Percentiles rank a stretch among this genome's conserved stretches.
Conservation (phyloP, 2,888 invertebrate species). For the Boloria euphrosyne region DNA sequence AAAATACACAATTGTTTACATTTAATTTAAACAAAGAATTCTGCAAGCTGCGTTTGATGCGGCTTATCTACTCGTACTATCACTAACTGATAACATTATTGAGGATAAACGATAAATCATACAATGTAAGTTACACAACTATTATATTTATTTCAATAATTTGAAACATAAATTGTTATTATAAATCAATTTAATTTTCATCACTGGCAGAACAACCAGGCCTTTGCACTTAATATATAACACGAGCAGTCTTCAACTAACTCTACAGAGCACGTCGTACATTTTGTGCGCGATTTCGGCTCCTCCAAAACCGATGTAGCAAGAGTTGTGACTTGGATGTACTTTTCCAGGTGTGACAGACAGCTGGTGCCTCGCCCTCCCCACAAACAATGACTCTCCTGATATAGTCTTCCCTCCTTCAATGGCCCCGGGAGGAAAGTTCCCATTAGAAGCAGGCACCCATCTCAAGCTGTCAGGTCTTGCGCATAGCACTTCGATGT, state of each 20-base stretch:
- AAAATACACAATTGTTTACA: constrained; percentile 4
- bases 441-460: constrained; percentile 79
- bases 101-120: constrained; percentile 12
- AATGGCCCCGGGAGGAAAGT: constrained; percentile 79
- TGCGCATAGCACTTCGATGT: constrained; percentile 71
- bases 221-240: constrained; percentile 7
- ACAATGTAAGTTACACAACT: background rate
- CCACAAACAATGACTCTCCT: constrained; percentile 80
- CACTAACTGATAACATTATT: constrained; percentile 2
- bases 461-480: constrained; percentile 70
- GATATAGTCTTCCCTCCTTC: constrained; percentile 74
- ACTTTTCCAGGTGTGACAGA: constrained; percentile 83
- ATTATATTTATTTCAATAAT: constrained; percentile 6
- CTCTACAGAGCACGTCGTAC: constrained; percentile 71
- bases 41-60: background rate
- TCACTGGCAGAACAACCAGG: background rate
- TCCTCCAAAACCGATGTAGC: constrained; percentile 71
- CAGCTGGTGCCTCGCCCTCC: constrained; percentile 80
- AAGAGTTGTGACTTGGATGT: constrained; percentile 68
- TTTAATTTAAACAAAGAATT: constrained; percentile 10
- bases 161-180: background rate
- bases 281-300: constrained; percentile 68
- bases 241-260: constrained; percentile 52
- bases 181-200: background rate
- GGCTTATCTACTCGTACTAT: constrained; percentile 8